phyloP scores from a whole-genome alignment of 2,797 vertebrate genomes.

The Thaleichthys pacificus region DNA sequence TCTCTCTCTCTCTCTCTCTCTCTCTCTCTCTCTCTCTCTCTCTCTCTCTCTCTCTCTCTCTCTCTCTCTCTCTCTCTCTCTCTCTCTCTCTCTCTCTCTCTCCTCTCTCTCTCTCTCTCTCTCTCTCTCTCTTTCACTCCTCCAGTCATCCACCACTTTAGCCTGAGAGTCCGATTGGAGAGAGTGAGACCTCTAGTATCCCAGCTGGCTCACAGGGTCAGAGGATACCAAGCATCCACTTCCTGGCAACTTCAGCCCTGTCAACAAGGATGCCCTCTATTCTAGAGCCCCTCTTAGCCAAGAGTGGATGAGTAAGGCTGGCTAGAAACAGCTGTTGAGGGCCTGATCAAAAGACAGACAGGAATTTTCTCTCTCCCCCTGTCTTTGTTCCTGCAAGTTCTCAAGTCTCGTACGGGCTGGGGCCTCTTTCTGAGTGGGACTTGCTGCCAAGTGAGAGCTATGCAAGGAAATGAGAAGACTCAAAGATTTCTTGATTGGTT shows the following conservation, averaged over 20 bases:
- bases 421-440: slow-evolving; percentile 38
- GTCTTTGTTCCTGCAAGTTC: slow-evolving; percentile 29
- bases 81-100: neutral
- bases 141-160: neutral
- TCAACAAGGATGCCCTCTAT: slow-evolving; percentile 55
- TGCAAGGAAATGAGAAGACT: neutral
- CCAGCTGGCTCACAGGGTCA: neutral
- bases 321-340: slow-evolving; percentile 67
- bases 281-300: slow-evolving; percentile 55
- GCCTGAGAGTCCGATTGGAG: neutral
- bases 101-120: neutral
- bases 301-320: slow-evolving; percentile 53
- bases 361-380: slow-evolving; percentile 38
- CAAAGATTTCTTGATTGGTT: neutral
- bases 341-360: slow-evolving; percentile 59
- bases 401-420: slow-evolving; percentile 30
- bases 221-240: slow-evolving; percentile 38
- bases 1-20: neutral
- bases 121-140: neutral
- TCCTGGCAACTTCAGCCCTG: slow-evolving; percentile 53
- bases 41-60: neutral
- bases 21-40: neutral
- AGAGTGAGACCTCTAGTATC: neutral
- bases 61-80: neutral
- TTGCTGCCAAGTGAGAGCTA: slow-evolving; percentile 9